Percentiles rank a stretch among this genome's conserved stretches.
phyloP scores from a whole-genome alignment of 2,113 vertebrate genomes.

The Pedionomus torquatus region DNA sequence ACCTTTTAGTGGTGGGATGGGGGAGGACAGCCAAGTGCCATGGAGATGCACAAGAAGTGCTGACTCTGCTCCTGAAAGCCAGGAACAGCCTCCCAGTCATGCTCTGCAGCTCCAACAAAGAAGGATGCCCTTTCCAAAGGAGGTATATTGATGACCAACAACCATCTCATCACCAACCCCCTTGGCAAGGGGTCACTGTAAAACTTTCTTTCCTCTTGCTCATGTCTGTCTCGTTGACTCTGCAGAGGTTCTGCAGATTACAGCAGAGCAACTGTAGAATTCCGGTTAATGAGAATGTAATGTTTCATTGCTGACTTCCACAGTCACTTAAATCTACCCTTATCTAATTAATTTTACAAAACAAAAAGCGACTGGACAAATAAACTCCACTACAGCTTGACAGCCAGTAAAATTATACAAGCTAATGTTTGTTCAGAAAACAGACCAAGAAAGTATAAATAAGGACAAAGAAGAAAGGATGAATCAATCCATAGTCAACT shows the following conservation, averaged over 20 bases:
- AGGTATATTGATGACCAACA: neutral
- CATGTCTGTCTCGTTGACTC: neutral
- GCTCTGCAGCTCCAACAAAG: rapidly evolving
- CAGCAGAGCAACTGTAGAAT: constrained; percentile 8
- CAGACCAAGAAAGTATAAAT: neutral
- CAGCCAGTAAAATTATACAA: neutral
- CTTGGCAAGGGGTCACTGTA: neutral
- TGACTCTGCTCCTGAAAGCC: neutral
- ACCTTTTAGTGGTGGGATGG: neutral
- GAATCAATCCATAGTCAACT: neutral
- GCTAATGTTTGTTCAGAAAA: constrained; percentile 1
- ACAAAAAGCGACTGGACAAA: constrained; percentile 58
- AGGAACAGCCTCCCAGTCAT: neutral
- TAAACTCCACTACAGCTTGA: constrained; percentile 1
- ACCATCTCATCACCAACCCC: neutral
- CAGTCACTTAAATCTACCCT: constrained; percentile 59
- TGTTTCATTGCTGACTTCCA: constrained; percentile 47
- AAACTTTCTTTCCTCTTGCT: neutral
- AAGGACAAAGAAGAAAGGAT: neutral
- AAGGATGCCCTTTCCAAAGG: neutral
- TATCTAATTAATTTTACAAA: constrained; percentile 62
- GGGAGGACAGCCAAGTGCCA: neutral
- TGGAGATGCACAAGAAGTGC: neutral
- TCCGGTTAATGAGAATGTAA: constrained; percentile 28
- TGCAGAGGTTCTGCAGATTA: neutral